Evolutionary conservation across 2,888 invertebrate genomes (phyloP), one percentile per base, ranked within the genome.

Genomic region (Chironomus riparius): DNA sequence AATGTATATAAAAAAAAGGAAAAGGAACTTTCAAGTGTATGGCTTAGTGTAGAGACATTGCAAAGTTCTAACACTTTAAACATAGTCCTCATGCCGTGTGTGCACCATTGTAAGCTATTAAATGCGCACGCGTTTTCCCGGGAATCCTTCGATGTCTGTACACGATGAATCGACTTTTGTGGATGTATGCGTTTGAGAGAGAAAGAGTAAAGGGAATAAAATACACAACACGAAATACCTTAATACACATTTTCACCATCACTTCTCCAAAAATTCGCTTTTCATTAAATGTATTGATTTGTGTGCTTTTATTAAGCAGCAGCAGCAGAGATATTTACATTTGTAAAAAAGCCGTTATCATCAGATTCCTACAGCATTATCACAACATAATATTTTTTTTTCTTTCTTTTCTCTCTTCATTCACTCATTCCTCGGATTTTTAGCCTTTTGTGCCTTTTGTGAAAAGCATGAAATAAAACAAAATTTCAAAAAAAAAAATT

Each of bases 231-330:
- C 65, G 65, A 65, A 65, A 65, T 24, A 65, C 65, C 65, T 65
- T 65, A 65, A 21, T 24, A 65, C 28, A 18, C 68, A 21, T 47
- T 68, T 62, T 62, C 47, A 62, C 72, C 24, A 24, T 74, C 68
- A 24, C 65, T 65, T 12, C 24, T 65, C 18, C 56, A 56, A 56
- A 38, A 72, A 62, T 56, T 62, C 61, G 50, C 71, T 73, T 73
- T 73, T 73, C 68, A 74, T 74, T 74, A 74, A 74, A 74, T 74
- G 74, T 74, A 74, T 74, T 74, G 74, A 74, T 74, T 74, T 68
- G 74, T 74, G 24, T 65, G 21, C 22, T 56, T 56, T 65, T 65
- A 65, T 21, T 65, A 65, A 24, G 21, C 38, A 65, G 65, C 62
- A 65, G 15, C 24, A 65, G 22, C 65, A 22, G 18, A 62, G 62